Base-by-base conservation (phyloP, 2,888 invertebrate genomes). In the Galeruca laticollis region DNA sequence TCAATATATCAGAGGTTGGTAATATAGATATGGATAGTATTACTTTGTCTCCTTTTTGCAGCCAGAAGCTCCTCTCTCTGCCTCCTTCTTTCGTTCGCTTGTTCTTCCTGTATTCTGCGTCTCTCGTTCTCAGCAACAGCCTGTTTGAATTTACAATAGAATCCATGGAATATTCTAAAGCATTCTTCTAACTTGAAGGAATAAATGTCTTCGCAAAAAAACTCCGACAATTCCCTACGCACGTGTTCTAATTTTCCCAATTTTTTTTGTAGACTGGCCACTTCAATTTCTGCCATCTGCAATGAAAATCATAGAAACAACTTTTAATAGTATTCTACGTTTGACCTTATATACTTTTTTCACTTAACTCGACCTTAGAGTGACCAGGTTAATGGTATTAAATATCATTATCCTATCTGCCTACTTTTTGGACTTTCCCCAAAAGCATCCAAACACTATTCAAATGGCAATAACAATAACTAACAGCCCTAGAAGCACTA, bases 111-210 rank as follows among this genome's bases (percentile, higher is more conserved):
- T 31, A 93, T 89, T 68, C 91, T 89, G 4, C 97, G 88, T 51
- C 94, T 87, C 81, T 93, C 94, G 85, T 98, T 98, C 82, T 98
- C 97, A 70, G 90, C 87, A 11, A 93, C 91, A 0, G 95, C 95
- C 76, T 94, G 91, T 66, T 91, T 91, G 86, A 96, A 96, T 86
- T 94, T 94, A 73, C 91, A 90, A 84, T 96, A 96, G 87, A 98
- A 98, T 56, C 90, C 91, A 79, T 94, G 93, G 82, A 98, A 92
- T 75, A 95, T 93, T 85, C 93, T 93, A 82, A 97, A 95, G 82
- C 97, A 97, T 83, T 98, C 98, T 83, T 98, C 97, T 49, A 98
- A 87, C 84, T 96, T 96, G 84, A 98, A 98, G 0, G 93, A 90
- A 62, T 90, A 91, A 0, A 92, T 89, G 81, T 98, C 97, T 85